phyloP scores from a whole-genome alignment of 2,888 invertebrate species.

The Megamerina dolium region DNA sequence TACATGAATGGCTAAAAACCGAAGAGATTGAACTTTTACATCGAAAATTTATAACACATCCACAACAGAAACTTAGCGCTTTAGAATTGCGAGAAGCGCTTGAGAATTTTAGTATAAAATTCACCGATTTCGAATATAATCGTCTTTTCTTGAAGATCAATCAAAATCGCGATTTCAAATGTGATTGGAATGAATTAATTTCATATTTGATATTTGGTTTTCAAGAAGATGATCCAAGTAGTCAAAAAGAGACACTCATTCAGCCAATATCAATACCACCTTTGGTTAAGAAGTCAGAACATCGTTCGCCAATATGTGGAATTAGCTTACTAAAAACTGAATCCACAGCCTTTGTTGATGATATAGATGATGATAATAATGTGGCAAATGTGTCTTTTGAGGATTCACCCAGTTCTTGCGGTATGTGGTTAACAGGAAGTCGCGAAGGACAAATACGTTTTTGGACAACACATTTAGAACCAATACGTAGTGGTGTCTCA shows the following conservation, averaged over 20 bases:
- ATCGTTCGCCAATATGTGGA: conserved; percentile 62
- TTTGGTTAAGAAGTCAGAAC: conserved; percentile 57
- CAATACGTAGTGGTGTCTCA: conserved; percentile 58
- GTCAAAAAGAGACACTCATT: conserved; percentile 58
- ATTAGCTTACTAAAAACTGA: conserved; percentile 45
- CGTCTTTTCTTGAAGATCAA: conserved; percentile 61
- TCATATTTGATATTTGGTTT: conserved; percentile 70
- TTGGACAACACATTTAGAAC: conserved; percentile 68
- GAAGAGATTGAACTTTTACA: conserved; percentile 36
- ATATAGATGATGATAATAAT: conserved; percentile 25
- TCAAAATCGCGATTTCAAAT: conserved; percentile 54
- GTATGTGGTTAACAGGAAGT: conserved; percentile 68
- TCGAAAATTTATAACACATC: conserved; percentile 24
- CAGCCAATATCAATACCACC: conserved; percentile 59
- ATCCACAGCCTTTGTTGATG: conserved; percentile 24
- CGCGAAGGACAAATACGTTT: conserved; percentile 72
- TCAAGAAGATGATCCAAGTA: conserved; percentile 59
- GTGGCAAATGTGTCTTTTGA: conserved; percentile 24
- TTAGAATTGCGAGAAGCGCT: conserved; percentile 34
- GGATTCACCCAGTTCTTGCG: conserved; percentile 52
- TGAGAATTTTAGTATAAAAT: conserved; percentile 28
- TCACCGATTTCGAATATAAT: conserved; percentile 55
- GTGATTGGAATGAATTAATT: conserved; percentile 72
- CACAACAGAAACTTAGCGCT: conserved; percentile 27
- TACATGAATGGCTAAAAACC: conserved; percentile 39